These are phyloP conservation scores for Aphodius sticticus DNA, from an alignment of 2,888 invertebrate species.

Conservation along the genomic window DNA sequence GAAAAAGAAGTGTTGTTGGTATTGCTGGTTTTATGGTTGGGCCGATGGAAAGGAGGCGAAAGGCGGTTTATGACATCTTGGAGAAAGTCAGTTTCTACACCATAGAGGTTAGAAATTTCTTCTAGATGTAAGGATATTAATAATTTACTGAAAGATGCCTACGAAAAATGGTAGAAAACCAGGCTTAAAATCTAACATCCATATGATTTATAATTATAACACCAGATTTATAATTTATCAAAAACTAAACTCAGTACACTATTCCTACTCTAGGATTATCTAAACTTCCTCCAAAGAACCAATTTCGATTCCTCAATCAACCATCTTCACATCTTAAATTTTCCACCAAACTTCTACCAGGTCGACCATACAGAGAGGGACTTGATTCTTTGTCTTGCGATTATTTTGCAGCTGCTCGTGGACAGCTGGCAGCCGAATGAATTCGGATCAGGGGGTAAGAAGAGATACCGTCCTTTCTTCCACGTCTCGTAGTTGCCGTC, in stretches of 20 bases:
- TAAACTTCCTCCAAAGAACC: no score
- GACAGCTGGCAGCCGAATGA: conserved; percentile 32
- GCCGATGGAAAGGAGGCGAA: not conserved
- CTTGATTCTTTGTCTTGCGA: conserved; percentile 33
- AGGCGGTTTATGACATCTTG: not conserved
- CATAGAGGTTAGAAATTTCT: not conserved
- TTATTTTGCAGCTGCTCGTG: conserved; percentile 33
- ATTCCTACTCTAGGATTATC: no score
- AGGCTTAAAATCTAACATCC: no score
- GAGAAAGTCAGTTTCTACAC: not conserved
- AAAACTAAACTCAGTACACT: no score
- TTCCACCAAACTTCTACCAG: not conserved
- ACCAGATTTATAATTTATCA: no score
- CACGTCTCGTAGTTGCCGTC: conserved; percentile 14
- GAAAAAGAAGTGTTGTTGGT: no score
- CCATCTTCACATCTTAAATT: not conserved
- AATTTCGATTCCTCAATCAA: no score
- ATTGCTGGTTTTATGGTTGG: not conserved
- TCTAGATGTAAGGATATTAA: not conserved
- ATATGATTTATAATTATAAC: no score
- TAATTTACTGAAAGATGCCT: not conserved
- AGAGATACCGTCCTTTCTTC: conserved; percentile 17
- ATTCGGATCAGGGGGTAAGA: conserved; percentile 19
- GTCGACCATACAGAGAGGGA: not conserved
- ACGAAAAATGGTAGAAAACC: no score